These are phyloP conservation scores for Oryzias woworae DNA, from an alignment of 2,113 vertebrate genomes.

Conservation along the genomic window DNA sequence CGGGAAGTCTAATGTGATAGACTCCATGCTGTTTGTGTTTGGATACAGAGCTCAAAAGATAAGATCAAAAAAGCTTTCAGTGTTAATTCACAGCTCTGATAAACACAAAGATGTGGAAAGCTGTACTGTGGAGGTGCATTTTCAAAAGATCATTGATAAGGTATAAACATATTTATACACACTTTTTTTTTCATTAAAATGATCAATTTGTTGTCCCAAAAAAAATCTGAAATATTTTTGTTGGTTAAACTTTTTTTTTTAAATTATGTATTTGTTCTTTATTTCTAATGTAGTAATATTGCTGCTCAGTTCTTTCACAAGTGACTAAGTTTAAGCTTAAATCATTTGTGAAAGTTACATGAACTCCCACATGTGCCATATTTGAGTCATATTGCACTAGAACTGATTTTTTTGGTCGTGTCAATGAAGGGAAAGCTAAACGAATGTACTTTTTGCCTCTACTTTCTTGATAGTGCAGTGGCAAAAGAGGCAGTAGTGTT, in stretches of 20 bases:
- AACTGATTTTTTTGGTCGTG: constrained; percentile 25
- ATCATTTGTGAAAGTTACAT: constrained; percentile 47
- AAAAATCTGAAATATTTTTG: constrained; percentile 11
- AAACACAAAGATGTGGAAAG: constrained; percentile 87
- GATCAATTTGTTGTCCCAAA: not conserved
- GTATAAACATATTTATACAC: constrained; percentile 67
- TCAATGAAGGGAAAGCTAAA: too few species aligned
- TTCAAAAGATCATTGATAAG: constrained; percentile 98
- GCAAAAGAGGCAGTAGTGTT: constrained; percentile 6
- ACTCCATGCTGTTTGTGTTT: constrained; percentile 99
- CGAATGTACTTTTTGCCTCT: too few species aligned
- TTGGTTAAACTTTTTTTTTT: not conserved
- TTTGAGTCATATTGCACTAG: constrained; percentile 25
- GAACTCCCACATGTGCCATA: constrained; percentile 29
- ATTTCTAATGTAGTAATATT: constrained; percentile 21
- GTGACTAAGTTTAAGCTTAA: constrained; percentile 41
- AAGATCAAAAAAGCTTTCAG: constrained; percentile 95
- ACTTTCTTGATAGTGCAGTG: constrained; percentile 4
- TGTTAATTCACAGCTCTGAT: constrained; percentile 96
- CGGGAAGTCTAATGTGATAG: constrained; percentile 98
- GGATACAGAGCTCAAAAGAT: constrained; percentile 99
- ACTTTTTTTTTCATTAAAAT: constrained; percentile 9
- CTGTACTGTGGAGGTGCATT: constrained; percentile 96
- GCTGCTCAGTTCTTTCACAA: constrained; percentile 9
- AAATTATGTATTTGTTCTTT: constrained; percentile 3